Percentiles rank a stretch among this genome's conserved stretches.
Conservation (phyloP, 2,113 vertebrate genomes). For the Atherinomorus stipes region DNA sequence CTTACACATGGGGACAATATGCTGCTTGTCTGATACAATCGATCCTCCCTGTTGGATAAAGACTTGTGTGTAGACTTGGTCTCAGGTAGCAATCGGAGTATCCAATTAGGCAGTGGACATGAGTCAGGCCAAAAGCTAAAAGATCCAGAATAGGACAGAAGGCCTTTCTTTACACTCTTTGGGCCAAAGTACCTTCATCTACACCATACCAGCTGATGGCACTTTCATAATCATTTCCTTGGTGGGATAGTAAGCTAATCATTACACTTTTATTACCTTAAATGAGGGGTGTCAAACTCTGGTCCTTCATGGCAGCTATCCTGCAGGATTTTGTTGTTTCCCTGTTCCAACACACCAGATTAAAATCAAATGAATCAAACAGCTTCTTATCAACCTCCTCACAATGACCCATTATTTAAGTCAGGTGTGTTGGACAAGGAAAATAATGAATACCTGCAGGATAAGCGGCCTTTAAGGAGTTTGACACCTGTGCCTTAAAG, state of each 20-base stretch:
- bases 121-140: constrained; percentile 34
- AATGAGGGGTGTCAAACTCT: too few relatives aligned
- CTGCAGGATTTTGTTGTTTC: too few relatives aligned
- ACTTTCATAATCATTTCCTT: constrained; percentile 6
- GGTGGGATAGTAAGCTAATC: background rate
- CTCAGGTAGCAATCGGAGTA: constrained; percentile 50
- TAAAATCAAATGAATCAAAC: too few relatives aligned
- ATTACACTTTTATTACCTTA: constrained; percentile 7
- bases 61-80: constrained; percentile 49
- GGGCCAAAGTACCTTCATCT: constrained; percentile 17
- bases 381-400: too few relatives aligned
- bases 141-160: constrained; percentile 51
- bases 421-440: too few relatives aligned
- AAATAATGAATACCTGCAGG: too few relatives aligned
- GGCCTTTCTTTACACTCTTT: constrained; percentile 55
- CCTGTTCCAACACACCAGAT: too few relatives aligned
- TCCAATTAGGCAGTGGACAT: constrained; percentile 45
- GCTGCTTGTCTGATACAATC: constrained; percentile 68
- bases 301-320: too few relatives aligned
- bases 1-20: constrained; percentile 71
- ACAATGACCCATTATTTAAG: too few relatives aligned
- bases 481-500: too few relatives aligned
- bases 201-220: background rate
- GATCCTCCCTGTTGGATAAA: constrained; percentile 28
- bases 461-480: too few relatives aligned